Percentiles rank a stretch among this genome's conserved stretches.
Conservation (phyloP, 2,888 invertebrate species). For the Nycteola revayana region DNA sequence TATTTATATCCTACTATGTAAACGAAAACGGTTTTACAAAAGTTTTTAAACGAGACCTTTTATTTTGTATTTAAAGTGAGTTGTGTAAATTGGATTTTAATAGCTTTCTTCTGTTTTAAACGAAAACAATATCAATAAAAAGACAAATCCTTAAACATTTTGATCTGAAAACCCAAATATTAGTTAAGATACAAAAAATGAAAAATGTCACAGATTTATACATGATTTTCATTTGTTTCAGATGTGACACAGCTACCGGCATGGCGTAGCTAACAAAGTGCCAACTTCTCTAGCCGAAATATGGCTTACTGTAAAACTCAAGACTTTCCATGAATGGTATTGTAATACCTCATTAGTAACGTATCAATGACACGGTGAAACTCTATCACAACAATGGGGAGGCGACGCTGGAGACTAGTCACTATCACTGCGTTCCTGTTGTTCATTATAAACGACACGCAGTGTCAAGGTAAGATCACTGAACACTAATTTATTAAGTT, state of each 20-base stretch:
- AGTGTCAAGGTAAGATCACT: slow-evolving; percentile 66
- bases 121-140: no score
- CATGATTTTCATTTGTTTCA: slow-evolving; percentile 65
- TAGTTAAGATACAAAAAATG: no score
- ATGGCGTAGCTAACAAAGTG: slow-evolving; percentile 52
- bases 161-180: no score
- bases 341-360: slow-evolving; percentile 30
- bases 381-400: slow-evolving; percentile 62
- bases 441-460: slow-evolving; percentile 63
- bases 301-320: slow-evolving; percentile 45
- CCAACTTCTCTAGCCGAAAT: slow-evolving; percentile 43
- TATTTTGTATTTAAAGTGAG: no score
- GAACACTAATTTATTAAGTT: no score
- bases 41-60: no score
- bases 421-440: slow-evolving; percentile 70
- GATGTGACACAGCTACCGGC: slow-evolving; percentile 55
- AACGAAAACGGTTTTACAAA: no score
- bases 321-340: slow-evolving; percentile 44
- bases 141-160: no score
- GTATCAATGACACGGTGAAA: slow-evolving; percentile 73
- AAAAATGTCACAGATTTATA: no score
- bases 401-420: slow-evolving; percentile 73
- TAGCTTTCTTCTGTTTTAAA: no score
- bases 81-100: no score
- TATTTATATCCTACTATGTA: no score